phyloP scores from a whole-genome alignment of 1,140 invertebrate genomes.

The Drosophila ironensis region DNA sequence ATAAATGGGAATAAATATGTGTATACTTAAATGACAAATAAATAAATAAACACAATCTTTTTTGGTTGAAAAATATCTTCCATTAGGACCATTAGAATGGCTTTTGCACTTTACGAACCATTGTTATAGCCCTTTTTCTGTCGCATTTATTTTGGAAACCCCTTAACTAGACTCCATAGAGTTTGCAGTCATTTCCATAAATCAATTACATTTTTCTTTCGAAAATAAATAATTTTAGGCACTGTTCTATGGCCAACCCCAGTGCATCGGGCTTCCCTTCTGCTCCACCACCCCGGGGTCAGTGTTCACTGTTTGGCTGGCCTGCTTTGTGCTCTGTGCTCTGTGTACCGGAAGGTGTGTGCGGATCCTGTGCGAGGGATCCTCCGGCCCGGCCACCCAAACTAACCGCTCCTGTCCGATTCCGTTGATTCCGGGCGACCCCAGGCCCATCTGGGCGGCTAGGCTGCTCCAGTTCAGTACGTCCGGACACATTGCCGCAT shows the following conservation, averaged over 20 bases:
- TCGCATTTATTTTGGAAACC: not conserved
- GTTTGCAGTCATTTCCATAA: slow-evolving; percentile 26
- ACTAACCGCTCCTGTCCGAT: slow-evolving; percentile 43
- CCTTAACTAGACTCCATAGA: slow-evolving; percentile 14
- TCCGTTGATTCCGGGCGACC: slow-evolving; percentile 10
- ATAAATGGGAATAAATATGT: too few species aligned
- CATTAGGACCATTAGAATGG: not conserved
- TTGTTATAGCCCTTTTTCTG: not conserved
- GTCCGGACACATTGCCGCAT: slow-evolving; percentile 70
- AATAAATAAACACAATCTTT: too few species aligned
- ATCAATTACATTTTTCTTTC: slow-evolving; percentile 22
- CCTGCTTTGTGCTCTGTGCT: slow-evolving; percentile 30
- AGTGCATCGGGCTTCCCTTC: too few species aligned
- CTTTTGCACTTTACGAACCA: not conserved
- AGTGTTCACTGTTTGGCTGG: slow-evolving; percentile 28
- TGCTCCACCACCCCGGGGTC: not conserved
- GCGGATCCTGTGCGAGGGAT: slow-evolving; percentile 34
- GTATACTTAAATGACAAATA: too few species aligned
- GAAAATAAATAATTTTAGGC: slow-evolving; percentile 30
- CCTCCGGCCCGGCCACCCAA: slow-evolving; percentile 51
- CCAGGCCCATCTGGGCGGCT: slow-evolving; percentile 29
- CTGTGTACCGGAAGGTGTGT: slow-evolving; percentile 74
- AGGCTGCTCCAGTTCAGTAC: slow-evolving; percentile 50
- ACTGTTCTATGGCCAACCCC: slow-evolving; percentile 9
- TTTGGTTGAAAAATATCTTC: too few species aligned